Conservation (phyloP, 2,797 vertebrate genomes). For the Pogoniulus pusillus region DNA sequence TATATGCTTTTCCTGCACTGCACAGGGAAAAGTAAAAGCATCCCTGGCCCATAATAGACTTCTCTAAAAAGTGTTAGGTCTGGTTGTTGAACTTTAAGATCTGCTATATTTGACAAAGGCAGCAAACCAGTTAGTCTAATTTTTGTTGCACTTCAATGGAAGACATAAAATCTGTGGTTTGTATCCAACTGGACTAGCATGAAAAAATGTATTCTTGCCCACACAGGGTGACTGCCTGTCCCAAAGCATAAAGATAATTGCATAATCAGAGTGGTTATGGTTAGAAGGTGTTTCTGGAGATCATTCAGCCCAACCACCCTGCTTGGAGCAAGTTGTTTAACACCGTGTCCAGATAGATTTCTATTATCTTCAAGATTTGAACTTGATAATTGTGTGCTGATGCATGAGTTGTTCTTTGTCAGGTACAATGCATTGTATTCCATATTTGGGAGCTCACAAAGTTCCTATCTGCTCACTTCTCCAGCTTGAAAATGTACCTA, state of each 20-base stretch:
- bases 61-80: background rate
- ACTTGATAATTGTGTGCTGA: rapidly evolving
- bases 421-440: background rate
- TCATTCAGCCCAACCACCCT: rapidly evolving
- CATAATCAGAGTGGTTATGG: background rate
- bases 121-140: background rate
- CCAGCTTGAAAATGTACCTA: background rate
- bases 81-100: background rate
- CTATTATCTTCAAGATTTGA: background rate
- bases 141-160: background rate
- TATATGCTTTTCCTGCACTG: background rate
- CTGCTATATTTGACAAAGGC: background rate
- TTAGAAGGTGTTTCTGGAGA: background rate
- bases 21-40: background rate
- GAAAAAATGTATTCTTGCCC: rapidly evolving
- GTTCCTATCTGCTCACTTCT: background rate
- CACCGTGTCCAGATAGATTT: background rate
- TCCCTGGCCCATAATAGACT: background rate
- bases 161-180: background rate
- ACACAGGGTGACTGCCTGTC: background rate
- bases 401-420: background rate
- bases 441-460: rapidly evolving
- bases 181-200: background rate
- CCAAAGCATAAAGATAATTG: background rate
- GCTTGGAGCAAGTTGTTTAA: background rate